These are phyloP conservation scores for Lepidurus couesii DNA, from an alignment of 1,140 invertebrate species.

Conservation along the genomic window DNA sequence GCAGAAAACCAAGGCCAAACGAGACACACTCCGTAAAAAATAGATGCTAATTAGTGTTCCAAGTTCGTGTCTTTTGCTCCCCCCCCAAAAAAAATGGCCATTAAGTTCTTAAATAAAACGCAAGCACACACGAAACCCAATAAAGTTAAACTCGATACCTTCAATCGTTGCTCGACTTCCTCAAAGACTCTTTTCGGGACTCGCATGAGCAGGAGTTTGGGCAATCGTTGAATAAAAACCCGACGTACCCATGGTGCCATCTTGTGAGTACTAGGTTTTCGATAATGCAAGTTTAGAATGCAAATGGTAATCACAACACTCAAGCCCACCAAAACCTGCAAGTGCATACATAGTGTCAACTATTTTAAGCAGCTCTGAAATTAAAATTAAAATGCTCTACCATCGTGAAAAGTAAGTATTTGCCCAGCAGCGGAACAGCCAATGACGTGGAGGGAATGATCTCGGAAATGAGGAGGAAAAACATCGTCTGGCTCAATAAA, in stretches of 20 bases:
- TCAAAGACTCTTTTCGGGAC: slow-evolving; percentile 57
- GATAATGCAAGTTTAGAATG: slow-evolving; percentile 97
- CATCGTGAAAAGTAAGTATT: slow-evolving; percentile 99
- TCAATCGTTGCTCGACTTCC: slow-evolving; percentile 35
- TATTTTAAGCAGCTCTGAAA: neutral
- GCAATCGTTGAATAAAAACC: slow-evolving; percentile 79
- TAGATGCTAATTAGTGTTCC: too few species aligned
- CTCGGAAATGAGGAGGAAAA: slow-evolving; percentile 95
- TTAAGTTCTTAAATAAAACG: too few species aligned
- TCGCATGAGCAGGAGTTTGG: slow-evolving; percentile 76
- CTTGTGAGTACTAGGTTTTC: slow-evolving; percentile 95
- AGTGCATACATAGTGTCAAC: neutral
- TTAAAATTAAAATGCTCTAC: slow-evolving; percentile 45
- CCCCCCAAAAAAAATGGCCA: too few species aligned
- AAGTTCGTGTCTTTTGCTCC: too few species aligned
- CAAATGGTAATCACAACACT: slow-evolving; percentile 96
- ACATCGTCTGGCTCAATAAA: slow-evolving; percentile 96
- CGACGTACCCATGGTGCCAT: slow-evolving; percentile 87
- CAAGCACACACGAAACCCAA: neutral
- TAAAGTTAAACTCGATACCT: slow-evolving; percentile 26
- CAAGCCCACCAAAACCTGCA: slow-evolving; percentile 67
- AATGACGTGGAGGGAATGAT: slow-evolving; percentile 98
- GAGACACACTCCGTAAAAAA: too few species aligned
- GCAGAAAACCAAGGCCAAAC: too few species aligned
- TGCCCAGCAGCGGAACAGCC: slow-evolving; percentile 90